A percentile compares a stretch with the other conserved stretches of the same genome.
phyloP scores from a whole-genome alignment of 2,113 vertebrate species.

The Tylochromis polylepis region DNA sequence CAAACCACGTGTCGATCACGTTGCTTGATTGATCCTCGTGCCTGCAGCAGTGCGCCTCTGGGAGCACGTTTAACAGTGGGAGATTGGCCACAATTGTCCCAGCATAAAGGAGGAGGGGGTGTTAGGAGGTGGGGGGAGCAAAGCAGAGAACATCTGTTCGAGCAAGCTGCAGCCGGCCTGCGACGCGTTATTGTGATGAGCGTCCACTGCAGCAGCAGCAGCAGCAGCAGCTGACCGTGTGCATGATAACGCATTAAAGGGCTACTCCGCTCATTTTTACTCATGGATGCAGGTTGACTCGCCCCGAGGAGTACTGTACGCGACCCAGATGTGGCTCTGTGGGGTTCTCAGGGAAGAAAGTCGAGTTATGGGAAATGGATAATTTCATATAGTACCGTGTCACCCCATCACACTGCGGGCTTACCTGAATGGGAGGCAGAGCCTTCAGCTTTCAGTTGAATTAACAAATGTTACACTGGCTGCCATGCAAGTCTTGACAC shows the following conservation, averaged over 20 bases:
- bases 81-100: not conserved
- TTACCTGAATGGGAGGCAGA: not conserved
- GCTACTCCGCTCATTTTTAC: not conserved
- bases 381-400: too few species aligned
- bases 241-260: not conserved
- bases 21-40: not conserved
- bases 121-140: not conserved
- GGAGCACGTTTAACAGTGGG: conserved; percentile 33
- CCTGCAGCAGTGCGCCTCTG: conserved; percentile 47
- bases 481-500: not conserved
- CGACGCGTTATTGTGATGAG: conserved; percentile 7
- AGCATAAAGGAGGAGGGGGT: conserved; percentile 3
- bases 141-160: conserved; percentile 47
- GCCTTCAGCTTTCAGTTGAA: not conserved
- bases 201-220: not conserved
- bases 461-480: not conserved
- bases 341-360: not conserved
- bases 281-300: too few species aligned
- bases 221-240: conserved; percentile 3
- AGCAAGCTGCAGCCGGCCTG: conserved; percentile 1
- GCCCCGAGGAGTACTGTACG: not conserved
- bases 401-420: too few species aligned
- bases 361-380: too few species aligned
- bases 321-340: not conserved
- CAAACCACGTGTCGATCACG: not conserved